phyloP scores from a whole-genome alignment of 2,888 invertebrate species.

The Athalia circularis region DNA sequence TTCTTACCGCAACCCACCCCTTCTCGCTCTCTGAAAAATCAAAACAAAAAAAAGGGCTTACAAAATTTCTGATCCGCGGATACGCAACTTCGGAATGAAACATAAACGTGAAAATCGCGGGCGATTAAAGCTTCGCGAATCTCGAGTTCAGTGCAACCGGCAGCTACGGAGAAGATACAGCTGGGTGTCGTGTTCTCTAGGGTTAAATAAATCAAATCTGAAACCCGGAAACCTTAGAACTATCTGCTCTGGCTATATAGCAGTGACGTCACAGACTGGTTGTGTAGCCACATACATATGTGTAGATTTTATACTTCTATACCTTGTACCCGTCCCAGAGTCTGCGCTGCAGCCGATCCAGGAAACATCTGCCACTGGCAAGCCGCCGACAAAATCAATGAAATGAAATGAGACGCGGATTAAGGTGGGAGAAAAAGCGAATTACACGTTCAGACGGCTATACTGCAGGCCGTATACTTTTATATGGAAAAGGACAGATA shows the following conservation, averaged over 20 bases:
- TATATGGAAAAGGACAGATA: not conserved
- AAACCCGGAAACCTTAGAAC: slow-evolving; percentile 64
- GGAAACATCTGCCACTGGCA: slow-evolving; percentile 39
- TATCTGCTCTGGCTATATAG: slow-evolving; percentile 55
- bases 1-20: slow-evolving; percentile 13
- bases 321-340: slow-evolving; percentile 54
- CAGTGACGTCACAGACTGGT: slow-evolving; percentile 61
- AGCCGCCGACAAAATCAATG: slow-evolving; percentile 40
- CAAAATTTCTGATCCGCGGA: too few species aligned
- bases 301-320: not conserved
- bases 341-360: slow-evolving; percentile 46
- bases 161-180: slow-evolving; percentile 5
- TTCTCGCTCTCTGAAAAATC: not conserved
- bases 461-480: not conserved
- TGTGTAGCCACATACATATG: slow-evolving; percentile 44
- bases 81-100: too few species aligned
- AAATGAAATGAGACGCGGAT: slow-evolving; percentile 43
- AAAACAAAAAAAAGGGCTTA: too few species aligned
- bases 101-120: not conserved
- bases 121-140: not conserved
- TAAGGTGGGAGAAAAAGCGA: slow-evolving; percentile 38
- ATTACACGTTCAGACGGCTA: slow-evolving; percentile 30
- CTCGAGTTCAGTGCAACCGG: slow-evolving; percentile 22
- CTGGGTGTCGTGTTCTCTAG: slow-evolving; percentile 30
- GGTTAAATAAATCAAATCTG: slow-evolving; percentile 51